Conservation (phyloP, 2,113 vertebrate species). For the Colossoma macropomum region DNA sequence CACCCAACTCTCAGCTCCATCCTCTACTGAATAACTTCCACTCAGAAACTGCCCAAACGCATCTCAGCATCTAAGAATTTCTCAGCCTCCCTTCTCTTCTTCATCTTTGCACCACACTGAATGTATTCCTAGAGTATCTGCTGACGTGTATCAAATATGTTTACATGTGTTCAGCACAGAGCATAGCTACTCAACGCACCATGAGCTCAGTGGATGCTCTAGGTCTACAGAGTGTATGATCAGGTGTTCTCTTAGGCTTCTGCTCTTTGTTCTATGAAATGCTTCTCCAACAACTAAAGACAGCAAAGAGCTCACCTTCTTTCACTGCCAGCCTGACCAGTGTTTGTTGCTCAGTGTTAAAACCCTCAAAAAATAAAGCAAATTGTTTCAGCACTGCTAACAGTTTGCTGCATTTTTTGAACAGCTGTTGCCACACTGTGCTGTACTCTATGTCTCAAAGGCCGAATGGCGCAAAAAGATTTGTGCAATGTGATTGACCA, state of each 20-base stretch:
- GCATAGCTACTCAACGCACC: neutral
- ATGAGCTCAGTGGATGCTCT: slow-evolving; percentile 3
- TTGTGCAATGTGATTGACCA: slow-evolving; percentile 34
- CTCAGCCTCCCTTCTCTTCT: neutral
- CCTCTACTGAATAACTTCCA: slow-evolving; percentile 14
- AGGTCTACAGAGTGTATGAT: slow-evolving; percentile 10
- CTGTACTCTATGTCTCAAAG: slow-evolving; percentile 51
- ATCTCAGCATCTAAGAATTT: neutral
- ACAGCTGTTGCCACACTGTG: slow-evolving; percentile 18
- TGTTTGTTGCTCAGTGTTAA: slow-evolving; percentile 31
- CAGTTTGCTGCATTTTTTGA: neutral
- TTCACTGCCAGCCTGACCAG: slow-evolving; percentile 5
- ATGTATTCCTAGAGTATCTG: slow-evolving; percentile 4
- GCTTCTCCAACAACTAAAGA: slow-evolving; percentile 1
- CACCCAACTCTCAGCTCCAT: slow-evolving; percentile 28
- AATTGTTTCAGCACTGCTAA: neutral
- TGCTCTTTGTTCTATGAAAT: neutral
- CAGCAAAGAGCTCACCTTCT: neutral
- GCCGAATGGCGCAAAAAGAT: slow-evolving; percentile 26
- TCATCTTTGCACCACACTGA: neutral
- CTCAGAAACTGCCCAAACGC: neutral
- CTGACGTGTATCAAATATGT: neutral
- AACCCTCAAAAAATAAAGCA: neutral
- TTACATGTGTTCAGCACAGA: neutral
- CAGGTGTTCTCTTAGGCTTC: neutral